Conservation (phyloP, 2,797 vertebrate species). For the Bucorvus abyssinicus region DNA sequence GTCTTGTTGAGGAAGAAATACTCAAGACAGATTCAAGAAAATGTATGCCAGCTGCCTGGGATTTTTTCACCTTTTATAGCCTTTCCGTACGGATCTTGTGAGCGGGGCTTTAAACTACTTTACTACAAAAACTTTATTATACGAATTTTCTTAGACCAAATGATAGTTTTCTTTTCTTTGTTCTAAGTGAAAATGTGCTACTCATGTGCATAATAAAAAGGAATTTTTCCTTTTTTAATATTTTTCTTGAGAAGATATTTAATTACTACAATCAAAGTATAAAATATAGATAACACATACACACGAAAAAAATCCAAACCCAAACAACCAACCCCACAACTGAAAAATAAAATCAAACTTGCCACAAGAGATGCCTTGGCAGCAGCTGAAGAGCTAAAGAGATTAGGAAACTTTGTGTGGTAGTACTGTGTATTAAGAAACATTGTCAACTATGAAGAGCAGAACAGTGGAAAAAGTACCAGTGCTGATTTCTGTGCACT, state of each 20-base stretch:
- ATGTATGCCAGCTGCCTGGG: accelerated
- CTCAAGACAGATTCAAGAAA: neutral
- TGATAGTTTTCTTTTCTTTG: neutral
- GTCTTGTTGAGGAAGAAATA: neutral
- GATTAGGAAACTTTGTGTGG: neutral
- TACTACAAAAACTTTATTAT: neutral
- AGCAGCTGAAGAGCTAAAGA: neutral
- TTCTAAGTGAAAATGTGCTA: neutral
- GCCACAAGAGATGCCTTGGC: neutral
- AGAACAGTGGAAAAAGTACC: neutral
- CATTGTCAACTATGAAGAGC: neutral
- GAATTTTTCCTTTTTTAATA: neutral
- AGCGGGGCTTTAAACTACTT: neutral
- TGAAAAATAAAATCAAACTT: neutral
- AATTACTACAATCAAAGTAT: constrained; percentile 20
- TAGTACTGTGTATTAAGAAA: neutral
- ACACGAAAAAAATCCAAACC: neutral
- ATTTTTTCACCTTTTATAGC: neutral
- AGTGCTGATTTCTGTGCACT: neutral
- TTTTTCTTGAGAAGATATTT: neutral
- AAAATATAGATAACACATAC: neutral
- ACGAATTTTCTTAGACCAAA: neutral
- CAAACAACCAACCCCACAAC: neutral
- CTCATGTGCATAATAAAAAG: accelerated
- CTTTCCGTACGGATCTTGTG: neutral